Evolutionary conservation across 2,113 vertebrate species (phyloP).

Genomic region (Manacus vitellinus): DNA sequence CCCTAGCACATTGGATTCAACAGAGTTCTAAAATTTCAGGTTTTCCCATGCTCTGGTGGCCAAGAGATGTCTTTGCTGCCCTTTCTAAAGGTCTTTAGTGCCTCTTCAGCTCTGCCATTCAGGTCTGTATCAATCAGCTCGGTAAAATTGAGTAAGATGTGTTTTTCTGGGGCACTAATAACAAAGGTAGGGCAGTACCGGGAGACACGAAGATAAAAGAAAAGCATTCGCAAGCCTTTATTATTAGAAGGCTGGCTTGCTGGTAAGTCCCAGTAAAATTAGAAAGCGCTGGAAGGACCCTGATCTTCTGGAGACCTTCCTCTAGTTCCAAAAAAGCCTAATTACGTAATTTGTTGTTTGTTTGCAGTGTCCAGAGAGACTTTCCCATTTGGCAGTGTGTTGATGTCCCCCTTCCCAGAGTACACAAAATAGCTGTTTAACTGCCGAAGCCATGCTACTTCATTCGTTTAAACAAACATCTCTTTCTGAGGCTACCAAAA

Average conservation of each 20-base stretch:
- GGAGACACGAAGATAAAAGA: background rate
- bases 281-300: background rate
- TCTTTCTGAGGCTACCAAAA: background rate
- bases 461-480: background rate
- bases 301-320: slow-evolving; percentile 27
- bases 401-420: background rate
- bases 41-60: background rate
- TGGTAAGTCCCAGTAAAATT: slow-evolving; percentile 12
- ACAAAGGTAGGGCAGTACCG: background rate
- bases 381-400: slow-evolving; percentile 8
- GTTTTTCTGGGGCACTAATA: background rate
- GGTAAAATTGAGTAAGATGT: background rate
- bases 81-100: background rate
- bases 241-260: background rate
- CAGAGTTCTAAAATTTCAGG: background rate
- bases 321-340: background rate
- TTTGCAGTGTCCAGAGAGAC: background rate
- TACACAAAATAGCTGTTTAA: background rate
- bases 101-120: background rate
- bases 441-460: background rate
- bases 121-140: background rate
- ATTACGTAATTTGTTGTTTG: slow-evolving; percentile 29
- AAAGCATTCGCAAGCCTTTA: background rate
- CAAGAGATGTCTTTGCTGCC: background rate
- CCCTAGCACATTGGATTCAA: background rate